Evolutionary conservation across 2,888 invertebrate species (phyloP).

Genomic region (Oscheius sp.): DNA sequence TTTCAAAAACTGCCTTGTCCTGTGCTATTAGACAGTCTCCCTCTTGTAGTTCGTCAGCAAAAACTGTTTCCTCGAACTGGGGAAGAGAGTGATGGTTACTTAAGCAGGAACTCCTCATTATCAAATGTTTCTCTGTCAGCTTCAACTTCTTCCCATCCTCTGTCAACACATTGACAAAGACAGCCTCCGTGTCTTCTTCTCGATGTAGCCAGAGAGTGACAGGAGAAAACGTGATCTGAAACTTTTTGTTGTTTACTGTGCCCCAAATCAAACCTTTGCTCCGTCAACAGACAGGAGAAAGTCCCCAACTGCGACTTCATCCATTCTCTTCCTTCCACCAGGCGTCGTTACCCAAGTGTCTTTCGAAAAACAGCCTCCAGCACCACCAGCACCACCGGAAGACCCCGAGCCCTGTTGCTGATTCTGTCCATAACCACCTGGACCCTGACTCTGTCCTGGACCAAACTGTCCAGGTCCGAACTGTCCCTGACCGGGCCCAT

Average conservation of each 20-base stretch:
- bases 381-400: no score
- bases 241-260: background rate
- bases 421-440: background rate
- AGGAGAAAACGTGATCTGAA: background rate
- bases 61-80: background rate
- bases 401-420: no score
- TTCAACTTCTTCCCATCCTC: background rate
- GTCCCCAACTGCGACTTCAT: background rate
- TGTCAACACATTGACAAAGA: background rate
- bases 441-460: background rate
- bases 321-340: conserved; percentile 3
- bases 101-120: background rate
- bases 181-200: conserved; percentile 6
- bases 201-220: conserved; percentile 12
- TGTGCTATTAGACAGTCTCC: conserved; percentile 5
- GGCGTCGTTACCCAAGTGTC: conserved; percentile 11
- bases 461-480: conserved; percentile 8
- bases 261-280: background rate
- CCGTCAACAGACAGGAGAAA: conserved; percentile 8
- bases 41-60: conserved; percentile 4
- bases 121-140: conserved; percentile 11
- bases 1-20: background rate
- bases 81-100: background rate
- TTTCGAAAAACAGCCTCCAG: background rate
- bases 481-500: conserved; percentile 1